Evolutionary conservation across 2,113 vertebrate genomes (phyloP).

Genomic region (Scytalopus superciliaris): DNA sequence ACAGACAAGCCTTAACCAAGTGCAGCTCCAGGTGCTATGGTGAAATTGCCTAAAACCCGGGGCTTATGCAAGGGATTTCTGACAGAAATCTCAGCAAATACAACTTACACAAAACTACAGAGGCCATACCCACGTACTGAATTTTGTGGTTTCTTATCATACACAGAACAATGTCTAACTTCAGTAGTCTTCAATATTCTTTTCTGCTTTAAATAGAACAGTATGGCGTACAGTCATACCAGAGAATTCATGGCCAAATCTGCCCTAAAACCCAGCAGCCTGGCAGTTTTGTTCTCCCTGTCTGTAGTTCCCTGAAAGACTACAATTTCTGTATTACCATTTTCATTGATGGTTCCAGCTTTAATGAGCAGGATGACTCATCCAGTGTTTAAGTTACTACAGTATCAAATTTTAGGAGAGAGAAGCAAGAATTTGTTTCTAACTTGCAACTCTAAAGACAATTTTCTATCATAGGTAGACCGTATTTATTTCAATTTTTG

Average conservation of each 20-base stretch:
- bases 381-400: neutral
- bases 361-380: conserved; percentile 1
- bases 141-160: neutral
- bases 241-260: neutral
- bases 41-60: neutral
- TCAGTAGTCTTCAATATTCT: neutral
- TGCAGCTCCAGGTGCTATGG: neutral
- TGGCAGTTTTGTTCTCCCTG: neutral
- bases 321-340: neutral
- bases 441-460: neutral
- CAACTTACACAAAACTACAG: neutral
- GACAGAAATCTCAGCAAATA: neutral
- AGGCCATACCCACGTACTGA: neutral
- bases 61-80: neutral
- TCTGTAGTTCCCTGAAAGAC: neutral
- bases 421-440: neutral
- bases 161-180: neutral
- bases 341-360: neutral
- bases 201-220: conserved; percentile 7
- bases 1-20: neutral
- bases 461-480: neutral
- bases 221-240: neutral
- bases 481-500: neutral
- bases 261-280: neutral
- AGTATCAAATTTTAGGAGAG: neutral